Conservation (phyloP, 2,888 invertebrate genomes). For the Pyrrhosoma nymphula region DNA sequence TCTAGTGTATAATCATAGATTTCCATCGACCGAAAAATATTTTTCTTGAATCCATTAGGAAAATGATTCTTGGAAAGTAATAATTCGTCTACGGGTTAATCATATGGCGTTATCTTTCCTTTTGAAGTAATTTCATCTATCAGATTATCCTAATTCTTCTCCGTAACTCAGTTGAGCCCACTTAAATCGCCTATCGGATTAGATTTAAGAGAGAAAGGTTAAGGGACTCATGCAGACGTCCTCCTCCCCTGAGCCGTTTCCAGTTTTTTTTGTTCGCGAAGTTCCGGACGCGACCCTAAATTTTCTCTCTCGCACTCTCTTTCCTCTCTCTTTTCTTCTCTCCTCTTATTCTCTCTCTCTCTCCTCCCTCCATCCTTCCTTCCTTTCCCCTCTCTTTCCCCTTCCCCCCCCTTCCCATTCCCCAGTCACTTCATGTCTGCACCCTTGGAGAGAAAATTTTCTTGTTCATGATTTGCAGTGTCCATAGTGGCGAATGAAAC, state of each 20-base stretch:
- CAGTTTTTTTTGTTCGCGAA: background rate
- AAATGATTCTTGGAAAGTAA: background rate
- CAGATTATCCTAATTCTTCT: conserved; percentile 4
- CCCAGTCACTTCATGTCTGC: no score
- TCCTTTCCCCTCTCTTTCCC: background rate
- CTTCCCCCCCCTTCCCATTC: background rate
- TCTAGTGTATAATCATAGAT: no score
- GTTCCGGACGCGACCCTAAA: conserved; percentile 3
- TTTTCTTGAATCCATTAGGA: background rate
- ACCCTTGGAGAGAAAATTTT: background rate
- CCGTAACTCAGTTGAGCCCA: background rate
- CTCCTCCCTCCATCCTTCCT: background rate
- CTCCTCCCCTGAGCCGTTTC: background rate
- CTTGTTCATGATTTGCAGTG: background rate
- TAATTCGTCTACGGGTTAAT: background rate
- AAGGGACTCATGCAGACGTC: background rate
- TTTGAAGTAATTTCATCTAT: conserved; percentile 4
- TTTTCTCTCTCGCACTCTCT: background rate
- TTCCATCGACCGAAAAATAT: background rate
- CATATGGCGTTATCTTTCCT: background rate
- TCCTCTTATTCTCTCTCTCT: background rate
- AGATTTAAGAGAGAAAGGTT: conserved; percentile 28
- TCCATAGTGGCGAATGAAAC: background rate
- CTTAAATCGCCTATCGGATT: conserved; percentile 4
- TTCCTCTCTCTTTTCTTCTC: background rate